A percentile compares a stretch with the other conserved stretches of the same genome.
phyloP scores from a whole-genome alignment of 2,797 vertebrate species.

The Hypotaenidia okinawae region DNA sequence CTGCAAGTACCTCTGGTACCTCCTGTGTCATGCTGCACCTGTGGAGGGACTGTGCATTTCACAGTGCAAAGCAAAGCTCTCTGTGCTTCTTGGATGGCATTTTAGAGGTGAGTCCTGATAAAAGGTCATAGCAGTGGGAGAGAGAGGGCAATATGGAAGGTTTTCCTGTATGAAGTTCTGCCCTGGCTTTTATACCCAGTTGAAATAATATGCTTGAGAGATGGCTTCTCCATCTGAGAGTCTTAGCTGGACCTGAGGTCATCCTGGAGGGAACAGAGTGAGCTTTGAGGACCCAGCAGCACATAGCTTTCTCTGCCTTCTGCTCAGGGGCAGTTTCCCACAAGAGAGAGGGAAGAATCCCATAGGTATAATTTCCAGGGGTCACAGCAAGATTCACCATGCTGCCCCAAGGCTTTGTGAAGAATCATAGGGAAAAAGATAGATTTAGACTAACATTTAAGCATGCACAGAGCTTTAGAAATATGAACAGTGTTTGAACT shows the following conservation, averaged over 20 bases:
- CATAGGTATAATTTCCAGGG: background rate
- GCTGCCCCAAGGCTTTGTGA: background rate
- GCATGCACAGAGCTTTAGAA: background rate
- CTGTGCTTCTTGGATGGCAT: background rate
- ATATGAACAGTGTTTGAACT: background rate
- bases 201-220: background rate
- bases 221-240: background rate
- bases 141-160: background rate
- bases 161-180: background rate
- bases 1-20: background rate
- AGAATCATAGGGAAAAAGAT: background rate
- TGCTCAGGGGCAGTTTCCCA: background rate
- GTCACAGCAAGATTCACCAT: background rate
- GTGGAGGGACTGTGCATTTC: background rate
- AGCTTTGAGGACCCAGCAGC: background rate
- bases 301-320: background rate
- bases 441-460: background rate
- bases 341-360: background rate
- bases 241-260: background rate
- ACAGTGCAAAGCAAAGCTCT: background rate
- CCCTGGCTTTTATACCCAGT: background rate
- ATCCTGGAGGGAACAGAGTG: background rate
- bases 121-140: background rate
- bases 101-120: background rate
- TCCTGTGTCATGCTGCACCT: background rate